Base-by-base conservation (phyloP, 1,140 invertebrate species). In the Diabrotica virgifera region DNA sequence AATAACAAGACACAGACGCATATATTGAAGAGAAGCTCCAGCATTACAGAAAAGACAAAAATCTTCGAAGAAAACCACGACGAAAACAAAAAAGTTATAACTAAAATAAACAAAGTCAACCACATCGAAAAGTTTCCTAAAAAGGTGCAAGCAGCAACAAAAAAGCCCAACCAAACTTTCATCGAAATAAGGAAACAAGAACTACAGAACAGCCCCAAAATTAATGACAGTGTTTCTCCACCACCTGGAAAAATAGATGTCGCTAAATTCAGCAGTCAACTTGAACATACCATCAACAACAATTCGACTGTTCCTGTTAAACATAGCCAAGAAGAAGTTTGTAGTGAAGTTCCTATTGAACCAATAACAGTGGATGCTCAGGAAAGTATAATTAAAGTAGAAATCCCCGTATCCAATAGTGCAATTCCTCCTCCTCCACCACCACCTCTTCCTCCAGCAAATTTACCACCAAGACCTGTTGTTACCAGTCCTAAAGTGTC, bases 31-130 rank as follows among this genome's bases (percentile, higher is more conserved):
- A 62, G 59, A 14, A 56, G 65, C n/a, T 12, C 52, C 5, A 70
- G 69, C 38, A 67, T 70, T 24, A 63, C 63, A 37, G 64, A 72
- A 59, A 67, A 70, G 35, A 63, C 66, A 0, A 70, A 65, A 36
- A 60, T 72, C n/a, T 72, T 72, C 55, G 70, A 72, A 66, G 65
- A 67, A 51, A 53, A 59, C 6, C 7, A 52, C 36, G 62, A 56
- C 46, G 60, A 62, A n/a, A 59, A 65, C 14, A 36, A 24, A 46
- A 8, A 54, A 57, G 12, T 38, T 51, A 38, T 2, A 57, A 50
- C 0, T 36, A 63, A 10, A 59, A 57, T 52, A 60, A 64, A 56
- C 64, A 56, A 0, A 68, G 63, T 57, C 63, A 68, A 36, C 65
- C 65, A 68, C 50, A 36, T 60, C 12, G 60, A 46, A 5, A 46